Evolutionary conservation across 2,888 invertebrate genomes (phyloP).

Genomic region (Lymantria monacha): DNA sequence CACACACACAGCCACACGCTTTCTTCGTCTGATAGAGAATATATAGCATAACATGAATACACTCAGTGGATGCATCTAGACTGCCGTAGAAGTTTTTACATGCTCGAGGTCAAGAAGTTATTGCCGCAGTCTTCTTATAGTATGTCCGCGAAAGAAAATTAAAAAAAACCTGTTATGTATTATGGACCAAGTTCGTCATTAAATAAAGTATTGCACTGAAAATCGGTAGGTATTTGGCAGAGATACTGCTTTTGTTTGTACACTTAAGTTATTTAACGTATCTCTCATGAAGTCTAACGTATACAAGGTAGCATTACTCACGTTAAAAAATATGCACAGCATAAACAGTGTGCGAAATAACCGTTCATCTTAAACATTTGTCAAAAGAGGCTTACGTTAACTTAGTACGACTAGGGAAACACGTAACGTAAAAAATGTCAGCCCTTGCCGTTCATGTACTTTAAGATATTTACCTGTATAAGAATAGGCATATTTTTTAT

Average conservation of each 20-base stretch:
- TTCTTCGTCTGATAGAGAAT: too few species aligned
- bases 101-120: too few species aligned
- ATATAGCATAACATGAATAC: too few species aligned
- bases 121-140: too few species aligned
- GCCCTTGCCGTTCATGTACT: slow-evolving; percentile 45
- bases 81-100: too few species aligned
- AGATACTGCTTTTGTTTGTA: slow-evolving; percentile 39
- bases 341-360: slow-evolving; percentile 74
- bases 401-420: slow-evolving; percentile 69
- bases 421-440: slow-evolving; percentile 59
- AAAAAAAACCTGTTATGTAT: too few species aligned
- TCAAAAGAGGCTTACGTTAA: slow-evolving; percentile 76
- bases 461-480: slow-evolving; percentile 57
- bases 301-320: slow-evolving; percentile 50
- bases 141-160: too few species aligned
- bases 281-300: slow-evolving; percentile 48
- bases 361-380: slow-evolving; percentile 80
- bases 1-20: too few species aligned
- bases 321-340: slow-evolving; percentile 54
- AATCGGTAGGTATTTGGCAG: slow-evolving; percentile 49
- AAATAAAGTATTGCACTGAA: slow-evolving; percentile 21
- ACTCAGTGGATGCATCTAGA: too few species aligned
- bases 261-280: slow-evolving; percentile 47
- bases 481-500: slow-evolving; percentile 45
- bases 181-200: too few species aligned